These are phyloP conservation scores for Eumeta japonica DNA, from an alignment of 1,140 invertebrate genomes.

Conservation along the genomic window DNA sequence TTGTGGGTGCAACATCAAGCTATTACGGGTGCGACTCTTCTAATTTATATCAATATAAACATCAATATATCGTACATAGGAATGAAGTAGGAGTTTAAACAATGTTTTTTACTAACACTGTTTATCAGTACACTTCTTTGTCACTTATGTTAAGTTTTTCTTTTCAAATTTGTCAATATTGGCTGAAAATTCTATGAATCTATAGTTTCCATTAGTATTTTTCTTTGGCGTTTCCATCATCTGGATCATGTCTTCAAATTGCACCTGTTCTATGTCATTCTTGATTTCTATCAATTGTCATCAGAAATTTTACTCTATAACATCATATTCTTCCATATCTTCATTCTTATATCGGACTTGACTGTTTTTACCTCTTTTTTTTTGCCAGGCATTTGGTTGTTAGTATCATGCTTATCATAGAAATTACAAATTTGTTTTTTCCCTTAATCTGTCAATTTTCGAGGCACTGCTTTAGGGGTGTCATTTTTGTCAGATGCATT, in stretches of 20 bases:
- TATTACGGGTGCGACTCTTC: too few species aligned
- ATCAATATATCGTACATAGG: neutral
- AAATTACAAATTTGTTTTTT: slow-evolving; percentile 3
- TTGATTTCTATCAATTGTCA: neutral
- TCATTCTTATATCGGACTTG: neutral
- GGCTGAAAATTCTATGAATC: too few species aligned
- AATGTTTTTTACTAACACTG: neutral
- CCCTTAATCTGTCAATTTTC: neutral
- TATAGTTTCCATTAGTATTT: too few species aligned
- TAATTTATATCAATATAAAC: neutral
- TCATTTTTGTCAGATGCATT: neutral
- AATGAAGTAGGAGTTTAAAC: neutral
- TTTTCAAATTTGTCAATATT: neutral
- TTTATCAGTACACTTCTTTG: neutral
- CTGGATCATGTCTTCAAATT: too few species aligned
- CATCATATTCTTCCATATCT: neutral
- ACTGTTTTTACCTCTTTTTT: slow-evolving; percentile 2
- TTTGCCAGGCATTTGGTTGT: neutral
- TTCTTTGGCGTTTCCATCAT: too few species aligned
- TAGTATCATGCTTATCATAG: slow-evolving; percentile 3
- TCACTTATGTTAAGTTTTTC: too few species aligned
- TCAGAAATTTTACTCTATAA: neutral
- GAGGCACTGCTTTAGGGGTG: neutral
- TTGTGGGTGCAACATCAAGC: too few species aligned
- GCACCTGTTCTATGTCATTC: neutral